phyloP scores from a whole-genome alignment of 2,888 invertebrate species.

The Cephus spinipes region DNA sequence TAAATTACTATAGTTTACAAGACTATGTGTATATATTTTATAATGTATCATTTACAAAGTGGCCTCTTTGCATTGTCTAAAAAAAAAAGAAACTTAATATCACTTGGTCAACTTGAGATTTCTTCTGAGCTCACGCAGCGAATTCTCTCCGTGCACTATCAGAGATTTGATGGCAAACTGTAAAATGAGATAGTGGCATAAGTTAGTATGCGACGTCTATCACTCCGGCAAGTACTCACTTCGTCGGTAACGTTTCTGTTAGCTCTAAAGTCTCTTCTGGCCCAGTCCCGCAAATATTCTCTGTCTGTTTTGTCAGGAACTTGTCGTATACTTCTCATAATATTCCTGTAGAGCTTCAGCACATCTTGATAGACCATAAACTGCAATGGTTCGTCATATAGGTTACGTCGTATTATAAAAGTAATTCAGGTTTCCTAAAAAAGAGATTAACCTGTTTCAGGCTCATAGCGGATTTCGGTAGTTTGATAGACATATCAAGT shows the following conservation, averaged over 20 bases:
- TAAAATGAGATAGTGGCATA: slow-evolving; percentile 21
- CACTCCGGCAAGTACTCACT: slow-evolving; percentile 55
- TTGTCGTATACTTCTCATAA: slow-evolving; percentile 76
- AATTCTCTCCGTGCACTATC: slow-evolving; percentile 77
- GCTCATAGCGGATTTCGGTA: slow-evolving; percentile 38
- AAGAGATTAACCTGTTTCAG: slow-evolving; percentile 44
- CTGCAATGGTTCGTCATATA: slow-evolving; percentile 68
- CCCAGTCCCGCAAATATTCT: slow-evolving; percentile 79
- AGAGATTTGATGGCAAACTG: slow-evolving; percentile 75
- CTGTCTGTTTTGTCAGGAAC: slow-evolving; percentile 76
- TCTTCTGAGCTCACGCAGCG: slow-evolving; percentile 75
- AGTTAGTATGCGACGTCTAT: background rate
- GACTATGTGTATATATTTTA: background rate
- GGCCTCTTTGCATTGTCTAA: background rate
- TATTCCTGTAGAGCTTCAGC: slow-evolving; percentile 79
- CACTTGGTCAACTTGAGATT: slow-evolving; percentile 73
- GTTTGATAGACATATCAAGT: slow-evolving; percentile 22
- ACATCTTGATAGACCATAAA: slow-evolving; percentile 86
- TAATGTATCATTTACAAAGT: background rate
- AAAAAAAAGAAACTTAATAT: background rate
- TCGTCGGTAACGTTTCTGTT: slow-evolving; percentile 81
- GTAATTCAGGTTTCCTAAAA: background rate
- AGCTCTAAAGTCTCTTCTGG: slow-evolving; percentile 77
- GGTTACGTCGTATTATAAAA: slow-evolving; percentile 19
- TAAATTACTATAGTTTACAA: slow-evolving; percentile 50